Evolutionary conservation across 2,888 invertebrate genomes (phyloP).

Genomic region (Ophion obscuratus): DNA sequence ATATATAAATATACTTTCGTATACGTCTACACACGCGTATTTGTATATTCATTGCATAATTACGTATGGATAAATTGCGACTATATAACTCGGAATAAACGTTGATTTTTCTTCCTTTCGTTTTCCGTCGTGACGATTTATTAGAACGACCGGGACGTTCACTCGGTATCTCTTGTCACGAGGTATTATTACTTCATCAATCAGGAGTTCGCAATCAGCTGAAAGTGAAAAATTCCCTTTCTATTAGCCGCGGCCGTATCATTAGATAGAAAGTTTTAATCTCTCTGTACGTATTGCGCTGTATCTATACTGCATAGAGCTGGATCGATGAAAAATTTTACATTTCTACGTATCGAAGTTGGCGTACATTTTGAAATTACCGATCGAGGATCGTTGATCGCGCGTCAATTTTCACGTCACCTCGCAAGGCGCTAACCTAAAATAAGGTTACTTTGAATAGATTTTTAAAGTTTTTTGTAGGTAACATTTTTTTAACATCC

Average conservation of each 20-base stretch:
- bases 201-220: constrained; percentile 41
- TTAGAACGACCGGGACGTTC: constrained; percentile 15
- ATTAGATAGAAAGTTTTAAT: constrained; percentile 61
- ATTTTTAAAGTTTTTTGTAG: too few species aligned
- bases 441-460: too few species aligned
- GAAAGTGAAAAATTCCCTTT: constrained; percentile 39
- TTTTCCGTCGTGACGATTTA: not conserved
- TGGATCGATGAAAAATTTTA: not conserved
- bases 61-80: constrained; percentile 14
- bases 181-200: constrained; percentile 29
- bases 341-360: not conserved
- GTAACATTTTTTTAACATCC: too few species aligned
- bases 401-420: too few species aligned
- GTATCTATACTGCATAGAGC: not conserved
- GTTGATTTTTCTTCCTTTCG: not conserved
- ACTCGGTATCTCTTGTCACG: not conserved
- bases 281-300: not conserved
- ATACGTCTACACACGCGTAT: not conserved
- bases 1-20: not conserved
- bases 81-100: not conserved
- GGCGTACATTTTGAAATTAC: not conserved
- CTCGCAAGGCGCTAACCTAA: too few species aligned
- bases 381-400: not conserved
- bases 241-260: constrained; percentile 36
- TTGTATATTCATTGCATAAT: constrained; percentile 30